These are phyloP conservation scores for Ceyx erithaca DNA, from an alignment of 2,797 vertebrate species.

Conservation along the genomic window DNA sequence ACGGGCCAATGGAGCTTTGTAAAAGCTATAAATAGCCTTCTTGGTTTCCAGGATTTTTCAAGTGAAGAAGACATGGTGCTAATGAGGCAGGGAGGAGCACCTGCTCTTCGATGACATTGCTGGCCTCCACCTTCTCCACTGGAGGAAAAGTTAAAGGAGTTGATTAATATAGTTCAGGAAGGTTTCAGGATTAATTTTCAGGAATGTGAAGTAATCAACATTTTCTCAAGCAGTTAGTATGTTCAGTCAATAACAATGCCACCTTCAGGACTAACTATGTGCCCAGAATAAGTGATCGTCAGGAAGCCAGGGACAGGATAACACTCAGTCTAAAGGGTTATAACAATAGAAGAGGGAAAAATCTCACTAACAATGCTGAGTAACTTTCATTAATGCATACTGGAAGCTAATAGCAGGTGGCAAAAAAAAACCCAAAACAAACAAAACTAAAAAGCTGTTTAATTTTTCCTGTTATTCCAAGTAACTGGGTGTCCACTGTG, in stretches of 20 bases:
- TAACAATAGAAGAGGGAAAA: neutral
- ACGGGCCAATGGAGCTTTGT: neutral
- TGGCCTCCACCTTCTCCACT: conserved; percentile 37
- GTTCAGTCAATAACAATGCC: conserved; percentile 61
- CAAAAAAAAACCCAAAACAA: neutral
- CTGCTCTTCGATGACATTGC: conserved; percentile 28
- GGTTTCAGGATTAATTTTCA: conserved; percentile 70
- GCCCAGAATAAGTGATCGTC: conserved; percentile 37
- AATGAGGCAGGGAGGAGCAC: conserved; percentile 50
- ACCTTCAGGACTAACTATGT: conserved; percentile 47
- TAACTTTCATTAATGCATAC: neutral
- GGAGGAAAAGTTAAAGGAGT: conserved; percentile 55
- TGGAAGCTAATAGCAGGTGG: neutral
- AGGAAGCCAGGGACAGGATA: neutral
- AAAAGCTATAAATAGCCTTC: conserved; percentile 14
- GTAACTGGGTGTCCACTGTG: neutral
- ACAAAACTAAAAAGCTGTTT: neutral
- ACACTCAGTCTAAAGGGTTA: neutral
- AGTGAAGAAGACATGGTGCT: conserved; percentile 30
- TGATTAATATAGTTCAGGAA: conserved; percentile 62
- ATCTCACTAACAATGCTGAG: neutral
- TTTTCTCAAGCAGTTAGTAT: conserved; percentile 56
- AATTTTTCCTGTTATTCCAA: neutral
- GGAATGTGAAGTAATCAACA: conserved; percentile 66
- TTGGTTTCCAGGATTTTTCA: neutral